Base-by-base conservation (phyloP, 2,888 invertebrate species). In the Hypolimnas misippus region DNA sequence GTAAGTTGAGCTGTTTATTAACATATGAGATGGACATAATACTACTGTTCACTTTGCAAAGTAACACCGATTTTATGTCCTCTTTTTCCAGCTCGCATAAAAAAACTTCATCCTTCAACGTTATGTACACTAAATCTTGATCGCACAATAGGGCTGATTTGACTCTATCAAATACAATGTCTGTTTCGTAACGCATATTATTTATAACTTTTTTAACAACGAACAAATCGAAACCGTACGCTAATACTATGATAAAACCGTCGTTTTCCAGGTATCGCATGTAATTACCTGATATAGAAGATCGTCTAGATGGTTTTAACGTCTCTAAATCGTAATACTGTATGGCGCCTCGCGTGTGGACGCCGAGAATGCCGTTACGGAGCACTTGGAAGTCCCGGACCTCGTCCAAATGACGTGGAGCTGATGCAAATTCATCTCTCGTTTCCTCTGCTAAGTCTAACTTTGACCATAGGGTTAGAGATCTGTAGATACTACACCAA, bases 401-500 rank as follows among this genome's bases (percentile, higher is more conserved):
- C 55, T 88, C 84, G 0, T 87, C 81, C 0, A 56, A 59, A 0
- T 74, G 58, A 4, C 59, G 63, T 0, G 83, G 77, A 0, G 86
- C 84, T 1, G 78, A 70, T 0, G 86, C 80, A 31, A 89, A 88
- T 62, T 89, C 89, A 5, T 88, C 85, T 1, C 63, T 69, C 0
- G 65, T 57, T 54, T 87, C 87, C 2, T 60, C 67, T 1, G 88
- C 82, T 0, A 65, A 12, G 0, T 57, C 5, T 3, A 91, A 46
- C 35, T 74, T 74, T 0, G 80, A 70, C 91, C 91, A 91, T 0
- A 88, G 72, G 0, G 77, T 62, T 0, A 91, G 57, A 0, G 86
- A 86, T 3, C 81, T 78, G 61, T 89, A 91, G 3, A 90, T 68
- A 63, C 84, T 71, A 53, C 72, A 82, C 85, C 86, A 89, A 0